Evolutionary conservation across 1,140 invertebrate species (phyloP), one percentile per base, ranked within the genome.

Genomic region (Zaprionus camerounensis): DNA sequence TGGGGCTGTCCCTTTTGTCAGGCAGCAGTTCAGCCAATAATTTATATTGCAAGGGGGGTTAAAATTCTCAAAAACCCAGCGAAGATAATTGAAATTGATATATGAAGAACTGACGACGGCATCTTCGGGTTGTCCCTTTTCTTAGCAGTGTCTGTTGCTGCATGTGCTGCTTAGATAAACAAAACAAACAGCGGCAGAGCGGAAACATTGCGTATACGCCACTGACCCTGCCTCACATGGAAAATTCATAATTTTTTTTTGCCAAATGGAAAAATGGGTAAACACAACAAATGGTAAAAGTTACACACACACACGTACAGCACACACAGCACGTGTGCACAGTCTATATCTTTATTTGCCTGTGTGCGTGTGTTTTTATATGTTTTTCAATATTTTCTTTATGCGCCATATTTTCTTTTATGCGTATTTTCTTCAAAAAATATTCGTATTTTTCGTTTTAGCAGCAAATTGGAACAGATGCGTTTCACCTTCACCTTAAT

Each of bases 1-100:
- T 7, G 78, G 61, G 56, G 58, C 72, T 81, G 84, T 81, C 85
- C 84, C 76, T 88, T 81, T 65, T 65, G n/a, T 46, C 56, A 46
- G 49, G 34, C 77, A 63, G 61, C 64, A 51, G 38, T 80, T 78
- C 66, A 70, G 64, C 74, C 84, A 88, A 87, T 87, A 87, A 84
- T 81, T 88, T 87, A 88, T 88, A 90, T 88, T 71, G 72, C 63
- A 20, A 24, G 24, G 26, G 53, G 15, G 0, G 3, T 11, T 17
- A 0, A 57, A 57, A 24, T 51, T 51, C 34, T 56, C 51, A 24
- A 41, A 66, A 57, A 56, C 49, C 31, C n/a, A 55, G 51, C 44
- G n/a, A 78, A 84, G 85, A 87, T 90, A 87, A 87, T 87, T 87
- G 84, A 87, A 87, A 87, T 84, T 87, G 84, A 87, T 87, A 87